Evolutionary conservation across 2,888 invertebrate species (phyloP), one percentile per base, ranked within the genome.

Genomic region (Alcis repandata): DNA sequence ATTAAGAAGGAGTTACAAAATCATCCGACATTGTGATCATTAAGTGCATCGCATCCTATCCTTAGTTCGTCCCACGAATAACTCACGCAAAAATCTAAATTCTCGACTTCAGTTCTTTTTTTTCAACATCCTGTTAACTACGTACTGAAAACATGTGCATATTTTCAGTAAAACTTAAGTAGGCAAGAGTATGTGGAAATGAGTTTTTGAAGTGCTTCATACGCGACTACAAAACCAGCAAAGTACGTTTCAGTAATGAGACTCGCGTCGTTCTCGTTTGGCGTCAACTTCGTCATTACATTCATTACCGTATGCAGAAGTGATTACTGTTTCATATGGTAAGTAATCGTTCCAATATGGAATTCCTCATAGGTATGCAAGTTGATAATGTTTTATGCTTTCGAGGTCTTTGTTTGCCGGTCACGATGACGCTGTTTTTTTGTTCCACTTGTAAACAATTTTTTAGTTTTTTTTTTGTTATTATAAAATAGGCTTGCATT

Each of bases 301-400:
- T 38, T 59, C 64, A 66, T 72, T 72, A 68, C 53, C 51, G 61
- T 53, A 54, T 60, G 59, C 61, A 62, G 63, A 66, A 53, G 41
- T 63, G 22, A 67, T 69, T 67, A 68, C 60, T 53, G 54, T 64
- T 63, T 66, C 62, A 60, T 68, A 68, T 70, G 63, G 52, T 59
- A 67, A 70, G 52, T 57, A 67, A 70, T 40, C 32, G 43, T 40
- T 53, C n/a, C 9, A 40, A 13, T 54, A 17, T 52, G 46, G 52
- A 46, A 56, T 59, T 48, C 20, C 45, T 40, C 27, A 13, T 17
- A 33, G 48, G 7, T 38, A 4, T 10, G 32, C 17, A 1, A 15
- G 11, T 56, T 41, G 56, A 36, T 45, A 20, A 45, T 15, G 11
- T 27, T 27, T 13, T 36, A 19, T n/a, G 20, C 2, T 13, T 41